These are phyloP conservation scores for Smittia aterrima DNA, from an alignment of 2,888 invertebrate species.

Conservation along the genomic window DNA sequence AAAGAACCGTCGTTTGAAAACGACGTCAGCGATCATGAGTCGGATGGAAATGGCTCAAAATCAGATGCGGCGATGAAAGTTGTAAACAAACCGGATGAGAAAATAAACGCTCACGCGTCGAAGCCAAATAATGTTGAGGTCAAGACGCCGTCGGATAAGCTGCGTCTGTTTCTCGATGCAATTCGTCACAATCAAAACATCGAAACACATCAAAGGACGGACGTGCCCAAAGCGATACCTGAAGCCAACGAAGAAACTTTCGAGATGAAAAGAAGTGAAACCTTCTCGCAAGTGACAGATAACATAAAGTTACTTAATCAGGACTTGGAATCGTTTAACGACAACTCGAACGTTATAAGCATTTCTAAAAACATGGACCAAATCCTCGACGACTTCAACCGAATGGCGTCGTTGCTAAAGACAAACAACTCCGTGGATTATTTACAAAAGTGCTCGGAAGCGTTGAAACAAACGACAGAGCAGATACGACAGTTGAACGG, in stretches of 20 bases:
- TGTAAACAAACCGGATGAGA: conserved; percentile 27
- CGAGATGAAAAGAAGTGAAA: conserved; percentile 49
- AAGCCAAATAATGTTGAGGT: conserved; percentile 21
- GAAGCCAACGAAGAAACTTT: not conserved
- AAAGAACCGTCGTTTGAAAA: conserved; percentile 45
- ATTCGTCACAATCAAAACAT: conserved; percentile 52
- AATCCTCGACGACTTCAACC: conserved; percentile 53
- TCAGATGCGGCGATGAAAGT: not conserved
- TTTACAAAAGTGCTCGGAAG: conserved; percentile 53
- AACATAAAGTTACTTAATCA: conserved; percentile 53
- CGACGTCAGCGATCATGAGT: conserved; percentile 31
- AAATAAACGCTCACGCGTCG: conserved; percentile 1
- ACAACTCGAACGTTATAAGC: conserved; percentile 45
- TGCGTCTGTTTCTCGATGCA: conserved; percentile 53
- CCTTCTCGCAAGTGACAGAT: conserved; percentile 54
- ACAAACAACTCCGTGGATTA: conserved; percentile 50
- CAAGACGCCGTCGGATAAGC: conserved; percentile 53
- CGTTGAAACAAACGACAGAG: conserved; percentile 52
- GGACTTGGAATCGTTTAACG: conserved; percentile 49
- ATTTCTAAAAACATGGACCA: conserved; percentile 51
- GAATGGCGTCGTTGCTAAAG: conserved; percentile 52
- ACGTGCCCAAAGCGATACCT: conserved; percentile 21
- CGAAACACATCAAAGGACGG: conserved; percentile 29
- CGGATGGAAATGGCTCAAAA: not conserved
- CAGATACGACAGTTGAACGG: conserved; percentile 50